Conservation (phyloP, 2,797 vertebrate species). For the Chrosomus eos region DNA sequence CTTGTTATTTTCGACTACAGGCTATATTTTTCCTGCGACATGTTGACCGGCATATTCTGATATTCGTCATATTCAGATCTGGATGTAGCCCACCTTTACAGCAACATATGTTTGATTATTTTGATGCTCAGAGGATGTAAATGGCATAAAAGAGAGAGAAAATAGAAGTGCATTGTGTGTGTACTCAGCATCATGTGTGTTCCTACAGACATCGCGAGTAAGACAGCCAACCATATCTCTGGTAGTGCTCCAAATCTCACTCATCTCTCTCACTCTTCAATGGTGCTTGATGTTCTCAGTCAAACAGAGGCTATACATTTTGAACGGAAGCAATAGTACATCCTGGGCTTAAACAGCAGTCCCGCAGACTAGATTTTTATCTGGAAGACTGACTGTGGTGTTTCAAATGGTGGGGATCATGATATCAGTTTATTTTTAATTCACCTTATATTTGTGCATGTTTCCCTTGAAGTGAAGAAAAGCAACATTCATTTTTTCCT, state of each 20-base stretch:
- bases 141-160: background rate
- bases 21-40: background rate
- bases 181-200: background rate
- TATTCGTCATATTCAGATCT: background rate
- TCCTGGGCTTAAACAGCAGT: slow-evolving; percentile 34
- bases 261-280: slow-evolving; percentile 15
- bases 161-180: background rate
- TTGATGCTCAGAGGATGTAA: background rate
- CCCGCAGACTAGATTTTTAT: background rate
- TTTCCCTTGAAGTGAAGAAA: background rate
- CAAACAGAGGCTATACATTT: slow-evolving; percentile 45
- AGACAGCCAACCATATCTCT: slow-evolving; percentile 26
- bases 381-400: background rate
- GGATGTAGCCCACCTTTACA: slow-evolving; percentile 3
- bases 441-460: background rate
- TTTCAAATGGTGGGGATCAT: background rate
- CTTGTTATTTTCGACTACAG: background rate
- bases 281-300: slow-evolving; percentile 31
- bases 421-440: background rate
- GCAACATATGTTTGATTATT: background rate
- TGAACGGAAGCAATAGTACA: slow-evolving; percentile 31
- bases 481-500: background rate
- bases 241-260: slow-evolving; percentile 36
- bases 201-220: slow-evolving; percentile 1
- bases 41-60: background rate